Evolutionary conservation across 2,888 invertebrate species (phyloP).

Genomic region (Shargacucullia verbasci): DNA sequence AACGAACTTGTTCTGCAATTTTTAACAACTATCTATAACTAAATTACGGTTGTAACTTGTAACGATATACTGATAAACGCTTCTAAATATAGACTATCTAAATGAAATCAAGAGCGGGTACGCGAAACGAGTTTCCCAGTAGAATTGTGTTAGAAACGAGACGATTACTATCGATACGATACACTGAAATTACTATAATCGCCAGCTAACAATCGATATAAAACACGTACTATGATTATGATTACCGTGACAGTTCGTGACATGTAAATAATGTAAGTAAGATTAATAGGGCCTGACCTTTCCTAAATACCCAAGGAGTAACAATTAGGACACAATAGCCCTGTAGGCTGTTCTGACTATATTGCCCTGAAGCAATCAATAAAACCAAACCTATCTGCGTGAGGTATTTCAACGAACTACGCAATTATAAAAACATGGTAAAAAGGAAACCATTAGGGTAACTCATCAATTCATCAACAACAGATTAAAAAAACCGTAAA

Average conservation of each 20-base stretch:
- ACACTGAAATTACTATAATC: conserved; percentile 27
- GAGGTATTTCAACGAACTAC: conserved; percentile 5
- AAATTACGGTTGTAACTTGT: conserved; percentile 40
- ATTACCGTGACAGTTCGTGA: conserved; percentile 4
- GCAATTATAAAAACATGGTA: conserved; percentile 19
- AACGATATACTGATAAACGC: conserved; percentile 45
- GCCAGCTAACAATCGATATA: conserved; percentile 23
- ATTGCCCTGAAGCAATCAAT: too few relatives aligned
- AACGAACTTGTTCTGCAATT: background rate
- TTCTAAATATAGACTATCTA: conserved; percentile 59
- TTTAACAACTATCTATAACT: conserved; percentile 30
- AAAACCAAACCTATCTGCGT: too few relatives aligned
- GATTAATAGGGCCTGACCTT: conserved; percentile 22
- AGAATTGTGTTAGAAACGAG: conserved; percentile 45
- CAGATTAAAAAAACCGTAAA: conserved; percentile 46
- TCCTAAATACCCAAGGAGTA: conserved; percentile 9
- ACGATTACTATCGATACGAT: conserved; percentile 24
- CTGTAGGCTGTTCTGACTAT: background rate
- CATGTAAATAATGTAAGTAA: conserved; percentile 6
- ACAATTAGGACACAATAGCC: conserved; percentile 13
- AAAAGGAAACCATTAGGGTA: conserved; percentile 36
- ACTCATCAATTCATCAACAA: conserved; percentile 49
- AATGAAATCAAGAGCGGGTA: conserved; percentile 67
- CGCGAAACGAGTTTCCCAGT: conserved; percentile 59
- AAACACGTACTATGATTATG: conserved; percentile 10